Evolutionary conservation across 2,113 vertebrate species (phyloP), one percentile per base, ranked within the genome.

Genomic region (Nestor notabilis): DNA sequence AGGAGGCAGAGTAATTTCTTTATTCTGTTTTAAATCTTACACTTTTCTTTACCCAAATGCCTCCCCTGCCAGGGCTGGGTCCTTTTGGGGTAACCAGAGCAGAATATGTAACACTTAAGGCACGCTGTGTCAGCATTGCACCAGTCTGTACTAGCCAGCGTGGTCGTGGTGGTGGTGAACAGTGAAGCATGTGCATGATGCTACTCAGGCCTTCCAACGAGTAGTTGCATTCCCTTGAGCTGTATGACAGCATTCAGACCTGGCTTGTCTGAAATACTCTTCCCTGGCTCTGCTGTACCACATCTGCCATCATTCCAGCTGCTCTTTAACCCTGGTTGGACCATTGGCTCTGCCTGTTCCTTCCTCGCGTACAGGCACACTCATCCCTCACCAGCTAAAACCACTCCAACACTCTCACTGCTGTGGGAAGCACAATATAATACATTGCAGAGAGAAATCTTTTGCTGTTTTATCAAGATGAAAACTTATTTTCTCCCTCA

Each of bases 361-460:
- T 53, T 64, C 65, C 58, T 75, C 64, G 29, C 1, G n/a, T 33
- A 20, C 15, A 43, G 31, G 47, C 43, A 50, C 28, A 14, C 33
- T 5, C 35, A 20, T 17, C 4, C 14, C 4, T 8, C 8, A 5
- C 23, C 81, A 52, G 53, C n/a, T 35, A n/a, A n/a, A 64, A 46
- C n/a, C 23, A 7, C 44, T 64, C 68, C 2, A 2, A 14, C 28
- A 12, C 31, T 80, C 52, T 53, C 47, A 4, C 29, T 43, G 31
- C 3, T 27, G 29, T 4, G 44, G 15, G 33, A 4, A 68, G 43
- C 44, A 52, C 0, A 0, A 11, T 1, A 1, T 1, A 15, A 16
- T 0, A 14, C 3, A 35, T 4, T 52, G 28, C 69, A 47, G 46
- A 10, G 37, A 64, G 31, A 7, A 78, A 74, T 35, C n/a, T 31